Base-by-base conservation (phyloP, 2,888 invertebrate species). In the Parthenolecanium corni region DNA sequence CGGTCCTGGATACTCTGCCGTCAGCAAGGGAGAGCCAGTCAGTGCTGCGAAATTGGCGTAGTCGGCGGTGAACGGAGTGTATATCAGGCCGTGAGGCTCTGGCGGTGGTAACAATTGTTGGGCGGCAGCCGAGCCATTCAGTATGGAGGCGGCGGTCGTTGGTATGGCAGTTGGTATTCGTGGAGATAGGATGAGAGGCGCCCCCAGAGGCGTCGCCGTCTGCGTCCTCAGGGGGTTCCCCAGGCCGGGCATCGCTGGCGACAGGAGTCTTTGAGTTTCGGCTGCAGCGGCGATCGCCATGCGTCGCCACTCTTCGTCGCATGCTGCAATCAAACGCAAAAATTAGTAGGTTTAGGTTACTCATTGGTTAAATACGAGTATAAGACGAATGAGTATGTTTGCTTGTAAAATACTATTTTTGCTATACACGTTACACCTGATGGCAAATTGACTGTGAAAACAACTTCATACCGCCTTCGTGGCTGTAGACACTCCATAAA, bases 21-120 rank as follows among this genome's bases (percentile, higher is more conserved):
- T 83, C 74, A 88, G 83, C 70, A 89, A 80, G 68, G 89, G 89
- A 71, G 87, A 87, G 64, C 82, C 82, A 65, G 79, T 79, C 71
- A 90, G 79, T 66, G 91, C 89, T 62, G 90, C 89, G 77, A 92
- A 92, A 77, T 90, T 89, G 74, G 85, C 86, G 77, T 90, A 92
- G 74, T 92, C 91, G 56, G 74, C 73, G 63, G 84, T 83, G 74
- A 91, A 92, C 46, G 72, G 80, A 72, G 86, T 84, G 79, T 92
- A 93, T 76, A 93, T 88, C 72, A 93, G 83, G 64, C 85, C 84
- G 64, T 66, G 66, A 46, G 64, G 53, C 52, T 65, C 64, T n/a
- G 65, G 65, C 20, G 66, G 66, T 62, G 79, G 79, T 25, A 84
- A 80, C 52, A 86, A 81, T 64, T 77, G 81, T 71, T 78, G 84